Evolutionary conservation across 2,113 vertebrate genomes (phyloP), one percentile per base, ranked within the genome.

Genomic region (Lynx canadensis): DNA sequence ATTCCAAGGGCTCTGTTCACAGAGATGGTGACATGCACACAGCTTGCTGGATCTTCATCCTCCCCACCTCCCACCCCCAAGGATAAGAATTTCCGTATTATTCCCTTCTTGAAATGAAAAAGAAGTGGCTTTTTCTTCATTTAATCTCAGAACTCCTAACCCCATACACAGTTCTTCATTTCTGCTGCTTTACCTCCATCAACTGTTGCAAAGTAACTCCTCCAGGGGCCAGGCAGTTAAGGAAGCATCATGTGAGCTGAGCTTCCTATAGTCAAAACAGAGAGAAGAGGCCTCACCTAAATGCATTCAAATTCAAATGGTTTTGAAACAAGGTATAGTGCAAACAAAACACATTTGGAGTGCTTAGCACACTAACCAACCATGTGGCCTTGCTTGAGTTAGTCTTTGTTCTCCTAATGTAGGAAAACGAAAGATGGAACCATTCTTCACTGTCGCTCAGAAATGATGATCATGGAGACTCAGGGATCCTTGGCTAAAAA

Each of bases 371-470:
- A 5, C 65, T 84, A 57, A 41, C 65, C 71, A 55, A 8, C 7
- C 31, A 11, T 31, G 69, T 11, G 41, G 68, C 4, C 79, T 76
- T 89, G 65, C 74, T 63, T 38, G 81, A 93, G 27, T 89, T 65
- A 38, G 81, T 63, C 81, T 83, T 78, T 66, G 57, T 38, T 86
- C 76, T 93, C 85, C 80, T 69, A 90, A 73, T 80, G 85, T n/a
- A 81, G 55, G 71, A 69, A 95, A 82, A 57, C 57, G 55, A 93
- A 91, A 87, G 84, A 80, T 4, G 23, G 18, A 27, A 10, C 57
- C 57, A 12, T 63, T 78, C 79, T 97, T 79, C 27, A n/a, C 38
- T 41, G 76, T 89, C 50, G 93, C 94, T 89, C 65, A 89, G 48
- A 50, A 69, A 48, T 73, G 52, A 55, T 3, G 33, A 48, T 41